Evolutionary conservation across 64 coral and sea anemone genomes (phyloP), one percentile per base, ranked within the genome.

Genomic region (Montipora efflorescens): DNA sequence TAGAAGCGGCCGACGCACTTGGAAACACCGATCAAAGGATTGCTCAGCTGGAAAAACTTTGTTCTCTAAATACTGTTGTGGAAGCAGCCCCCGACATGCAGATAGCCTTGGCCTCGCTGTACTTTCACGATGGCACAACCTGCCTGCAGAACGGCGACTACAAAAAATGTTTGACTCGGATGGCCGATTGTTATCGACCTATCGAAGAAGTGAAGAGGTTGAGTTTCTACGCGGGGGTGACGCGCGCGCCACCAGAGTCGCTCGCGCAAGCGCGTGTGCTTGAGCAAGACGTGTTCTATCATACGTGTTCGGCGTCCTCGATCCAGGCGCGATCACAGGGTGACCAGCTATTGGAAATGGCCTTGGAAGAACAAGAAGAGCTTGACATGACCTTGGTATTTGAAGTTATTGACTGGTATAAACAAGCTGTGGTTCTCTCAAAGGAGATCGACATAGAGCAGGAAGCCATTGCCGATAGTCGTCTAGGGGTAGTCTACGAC

Each of bases 371-470:
- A 61, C 48, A 98, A 48, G 96, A 95, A 90, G 87, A 88, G 2
- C 68, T 93, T 8, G 84, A 98, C 51, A 57, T 95, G 74, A 80
- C 84, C 12, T 36, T 98, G 58, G 68, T 98, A 16, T 95, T 78
- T 61, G 87, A 89, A 57, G 96, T 90, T n/a, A 92, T 98, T 45
- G 93, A 98, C 43, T 95, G 96, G 96, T 98, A 92, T 78, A 98
- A 98, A 19, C 89, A 89, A 79, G 96, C 96, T 45, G 80, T 87
- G 6, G 83, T 95, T 14, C 64, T 98, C 15, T 77, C 96, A 20
- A 69, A 93, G 25, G 92, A 97, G 8, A 22, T 97, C 1, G 92
- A 94, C 4, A 82, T 97, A 10, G 95, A 94, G 57, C 95, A 97
- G 44, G 95, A 97, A 76, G 95, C 95, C 45, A 94, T 94, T 10